phyloP scores from a whole-genome alignment of 2,113 vertebrate species.

The Gavialis gangeticus region DNA sequence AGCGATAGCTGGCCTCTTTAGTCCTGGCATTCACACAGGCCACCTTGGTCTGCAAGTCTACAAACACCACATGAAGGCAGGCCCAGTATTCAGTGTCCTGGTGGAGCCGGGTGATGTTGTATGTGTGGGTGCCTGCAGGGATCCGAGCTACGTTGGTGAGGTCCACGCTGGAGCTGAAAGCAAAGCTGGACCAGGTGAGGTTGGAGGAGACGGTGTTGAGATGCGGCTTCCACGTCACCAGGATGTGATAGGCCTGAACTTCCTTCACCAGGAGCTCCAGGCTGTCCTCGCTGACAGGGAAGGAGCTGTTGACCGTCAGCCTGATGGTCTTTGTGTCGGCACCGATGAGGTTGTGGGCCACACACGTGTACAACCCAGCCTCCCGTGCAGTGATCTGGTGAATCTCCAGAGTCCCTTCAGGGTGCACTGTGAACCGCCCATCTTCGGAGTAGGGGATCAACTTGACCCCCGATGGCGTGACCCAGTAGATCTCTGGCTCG shows the following conservation, averaged over 20 bases:
- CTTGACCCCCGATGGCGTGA: conserved; percentile 86
- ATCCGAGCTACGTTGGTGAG: conserved; percentile 81
- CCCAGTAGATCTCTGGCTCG: conserved; percentile 94
- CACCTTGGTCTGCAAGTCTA: conserved; percentile 76
- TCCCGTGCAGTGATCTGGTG: conserved; percentile 77
- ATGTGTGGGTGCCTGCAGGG: conserved; percentile 87
- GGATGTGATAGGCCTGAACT: conserved; percentile 82
- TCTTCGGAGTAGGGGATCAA: conserved; percentile 71
- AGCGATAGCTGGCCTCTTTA: conserved; percentile 77
- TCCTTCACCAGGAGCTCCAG: conserved; percentile 82
- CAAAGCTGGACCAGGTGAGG: conserved; percentile 87
- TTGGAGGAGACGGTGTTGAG: conserved; percentile 88
- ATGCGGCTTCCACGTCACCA: conserved; percentile 86
- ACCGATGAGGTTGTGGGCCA: conserved; percentile 94
- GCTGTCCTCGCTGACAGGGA: conserved; percentile 52
- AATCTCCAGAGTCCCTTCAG: conserved; percentile 93
- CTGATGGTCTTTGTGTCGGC: conserved; percentile 90
- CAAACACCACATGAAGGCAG: conserved; percentile 87
- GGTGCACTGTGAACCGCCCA: conserved; percentile 80
- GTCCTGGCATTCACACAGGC: conserved; percentile 83
- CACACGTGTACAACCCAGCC: conserved; percentile 93
- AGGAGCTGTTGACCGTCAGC: conserved; percentile 82
- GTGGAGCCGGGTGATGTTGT: conserved; percentile 92
- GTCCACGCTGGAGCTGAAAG: conserved; percentile 56
- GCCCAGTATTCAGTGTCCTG: conserved; percentile 89